phyloP scores from a whole-genome alignment of 2,113 vertebrate genomes.

The Silurus meridionalis region DNA sequence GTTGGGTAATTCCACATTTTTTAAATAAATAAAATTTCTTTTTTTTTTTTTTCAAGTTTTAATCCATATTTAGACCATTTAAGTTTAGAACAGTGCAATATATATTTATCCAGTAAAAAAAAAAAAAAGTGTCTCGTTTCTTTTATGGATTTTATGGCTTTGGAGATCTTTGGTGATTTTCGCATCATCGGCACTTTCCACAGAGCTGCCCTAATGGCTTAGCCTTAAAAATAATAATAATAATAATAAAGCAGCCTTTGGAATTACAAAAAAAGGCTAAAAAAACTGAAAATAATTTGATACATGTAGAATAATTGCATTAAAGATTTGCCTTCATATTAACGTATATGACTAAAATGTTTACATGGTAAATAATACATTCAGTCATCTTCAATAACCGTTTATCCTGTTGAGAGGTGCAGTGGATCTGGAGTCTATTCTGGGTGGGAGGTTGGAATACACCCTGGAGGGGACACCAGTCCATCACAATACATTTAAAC shows the following conservation, averaged over 20 bases:
- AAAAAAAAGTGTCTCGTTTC: conserved; percentile 10
- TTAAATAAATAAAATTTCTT: background rate
- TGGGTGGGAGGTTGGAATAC: background rate
- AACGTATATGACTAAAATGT: conserved; percentile 46
- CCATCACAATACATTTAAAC: background rate
- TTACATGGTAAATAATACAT: conserved; percentile 69
- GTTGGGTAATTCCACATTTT: background rate
- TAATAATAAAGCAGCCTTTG: background rate
- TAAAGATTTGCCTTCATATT: conserved; percentile 20
- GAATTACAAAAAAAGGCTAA: background rate
- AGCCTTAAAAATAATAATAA: conserved; percentile 38
- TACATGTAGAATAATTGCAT: background rate
- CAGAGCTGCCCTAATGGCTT: conserved; percentile 54
- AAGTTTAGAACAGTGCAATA: conserved; percentile 17
- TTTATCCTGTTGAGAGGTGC: background rate
- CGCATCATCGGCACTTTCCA: conserved; percentile 20
- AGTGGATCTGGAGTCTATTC: background rate
- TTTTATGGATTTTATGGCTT: conserved; percentile 63
- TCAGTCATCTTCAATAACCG: background rate
- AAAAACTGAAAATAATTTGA: background rate
- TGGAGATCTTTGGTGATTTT: conserved; percentile 56
- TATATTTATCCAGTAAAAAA: background rate
- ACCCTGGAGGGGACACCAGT: background rate
- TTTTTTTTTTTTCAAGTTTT: background rate
- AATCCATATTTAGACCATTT: conserved; percentile 1